Evolutionary conservation across 2,797 vertebrate genomes (phyloP), one percentile per base, ranked within the genome.

Genomic region (Alosa sapidissima): DNA sequence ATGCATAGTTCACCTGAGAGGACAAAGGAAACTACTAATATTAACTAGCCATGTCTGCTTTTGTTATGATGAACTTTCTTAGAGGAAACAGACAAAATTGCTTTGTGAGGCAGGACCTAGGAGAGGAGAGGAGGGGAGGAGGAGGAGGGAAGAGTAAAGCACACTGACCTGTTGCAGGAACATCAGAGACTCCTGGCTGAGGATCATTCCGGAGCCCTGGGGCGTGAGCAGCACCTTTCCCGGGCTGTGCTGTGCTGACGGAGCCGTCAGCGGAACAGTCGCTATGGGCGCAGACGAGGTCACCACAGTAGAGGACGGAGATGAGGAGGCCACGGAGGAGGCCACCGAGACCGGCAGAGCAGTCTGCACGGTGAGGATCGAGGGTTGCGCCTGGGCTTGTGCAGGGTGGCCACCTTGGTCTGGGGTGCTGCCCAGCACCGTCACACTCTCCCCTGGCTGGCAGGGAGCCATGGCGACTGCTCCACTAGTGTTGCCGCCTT

Each of bases 121-220:
- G 65, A 72, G 65, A 45, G 16, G 2, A 78, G 36, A 19, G 16
- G 16, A 45, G 72, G 19, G 33, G n/a, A 36, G 10, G 14, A 72
- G 33, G 33, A 75, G 41, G 19, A 45, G 41, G 5, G n/a, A 5
- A 28, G 48, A 55, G 6, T 33, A 49, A 36, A 45, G 7, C 24
- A 52, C 47, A 93, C 94, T 95, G 93, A 97, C 98, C 98, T 99
- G 98, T 85, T 98, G 98, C 81, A 99, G 95, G 93, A 99, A 98
- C 97, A 99, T 97, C 90, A 98, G 94, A 84, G 97, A 95, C 81
- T 99, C 98, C 91, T 97, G 98, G 92, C 95, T 97, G 87, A 98
- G 91, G 92, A 97, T 95, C 86, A 97, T 94, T 58, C 96, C 94
- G 1, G 96, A 82, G 3, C 96, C 88, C 21, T 96, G 92, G 87